These are phyloP conservation scores for Peribatodes rhomboidaria DNA, from an alignment of 2,888 invertebrate species.

Conservation along the genomic window DNA sequence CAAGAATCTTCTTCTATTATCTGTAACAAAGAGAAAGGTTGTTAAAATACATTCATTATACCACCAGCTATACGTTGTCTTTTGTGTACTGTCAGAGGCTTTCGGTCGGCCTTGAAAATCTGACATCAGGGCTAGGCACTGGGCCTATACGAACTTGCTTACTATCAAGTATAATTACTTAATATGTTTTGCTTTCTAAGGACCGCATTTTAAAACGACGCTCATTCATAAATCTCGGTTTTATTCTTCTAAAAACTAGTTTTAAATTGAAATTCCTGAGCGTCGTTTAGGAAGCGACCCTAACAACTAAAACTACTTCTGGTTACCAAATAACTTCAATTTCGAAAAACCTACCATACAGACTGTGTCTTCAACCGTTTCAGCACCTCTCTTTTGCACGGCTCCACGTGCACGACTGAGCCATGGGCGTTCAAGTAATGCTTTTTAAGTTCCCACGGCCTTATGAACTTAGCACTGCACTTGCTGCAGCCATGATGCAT, in stretches of 20 bases:
- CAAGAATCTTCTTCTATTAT: conserved; percentile 64
- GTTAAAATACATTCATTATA: not conserved
- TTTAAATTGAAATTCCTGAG: too few species aligned
- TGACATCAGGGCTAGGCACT: too few species aligned
- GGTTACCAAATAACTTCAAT: not conserved
- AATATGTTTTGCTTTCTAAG: too few species aligned
- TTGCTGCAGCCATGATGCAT: conserved; percentile 68
- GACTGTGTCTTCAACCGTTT: conserved; percentile 36
- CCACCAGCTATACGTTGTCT: not conserved
- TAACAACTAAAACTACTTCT: too few species aligned
- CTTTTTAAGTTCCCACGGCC: conserved; percentile 75
- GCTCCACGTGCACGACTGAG: conserved; percentile 52
- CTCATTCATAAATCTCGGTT: too few species aligned
- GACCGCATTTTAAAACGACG: too few species aligned
- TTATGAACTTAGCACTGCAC: conserved; percentile 71
- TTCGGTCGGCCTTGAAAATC: too few species aligned
- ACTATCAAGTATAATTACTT: too few species aligned
- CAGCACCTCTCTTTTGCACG: conserved; percentile 44
- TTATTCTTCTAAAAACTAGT: too few species aligned
- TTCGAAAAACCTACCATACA: conserved; percentile 38
- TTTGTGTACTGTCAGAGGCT: too few species aligned
- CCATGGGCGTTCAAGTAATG: conserved; percentile 67
- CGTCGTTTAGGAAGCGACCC: too few species aligned
- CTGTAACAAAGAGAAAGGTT: conserved; percentile 61
- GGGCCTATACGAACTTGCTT: too few species aligned